phyloP scores from a whole-genome alignment of 2,888 invertebrate species.

The Peribatodes rhomboidaria region DNA sequence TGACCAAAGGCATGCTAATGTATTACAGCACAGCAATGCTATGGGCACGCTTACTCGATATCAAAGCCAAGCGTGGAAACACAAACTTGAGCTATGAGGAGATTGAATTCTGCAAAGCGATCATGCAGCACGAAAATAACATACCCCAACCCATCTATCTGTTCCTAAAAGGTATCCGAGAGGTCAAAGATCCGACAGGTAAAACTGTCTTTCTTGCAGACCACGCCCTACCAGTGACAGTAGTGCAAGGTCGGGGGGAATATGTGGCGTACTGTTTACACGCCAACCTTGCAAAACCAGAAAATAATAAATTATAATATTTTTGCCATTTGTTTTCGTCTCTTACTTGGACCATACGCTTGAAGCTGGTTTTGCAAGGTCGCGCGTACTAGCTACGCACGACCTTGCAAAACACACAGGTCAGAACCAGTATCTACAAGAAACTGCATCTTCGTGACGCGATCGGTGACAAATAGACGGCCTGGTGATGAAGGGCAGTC shows the following conservation, averaged over 20 bases:
- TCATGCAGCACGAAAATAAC: neutral
- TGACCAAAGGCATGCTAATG: constrained; percentile 8
- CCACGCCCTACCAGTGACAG: neutral
- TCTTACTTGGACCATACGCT: too few species aligned
- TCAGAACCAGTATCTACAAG: too few species aligned
- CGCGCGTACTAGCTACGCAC: too few species aligned
- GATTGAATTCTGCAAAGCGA: neutral
- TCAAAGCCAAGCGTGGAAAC: constrained; percentile 9
- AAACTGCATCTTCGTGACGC: too few species aligned
- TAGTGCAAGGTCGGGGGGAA: neutral
- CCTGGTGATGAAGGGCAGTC: too few species aligned
- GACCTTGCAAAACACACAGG: too few species aligned
- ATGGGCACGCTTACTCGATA: neutral
- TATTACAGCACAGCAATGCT: neutral
- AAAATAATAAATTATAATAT: too few species aligned
- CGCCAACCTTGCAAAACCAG: too few species aligned
- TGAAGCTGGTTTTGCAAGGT: too few species aligned
- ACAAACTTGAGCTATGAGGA: constrained; percentile 9
- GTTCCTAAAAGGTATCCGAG: constrained; percentile 3
- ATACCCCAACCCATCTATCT: neutral
- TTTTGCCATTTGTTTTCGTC: too few species aligned
- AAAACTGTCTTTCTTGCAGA: neutral
- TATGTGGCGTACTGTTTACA: too few species aligned
- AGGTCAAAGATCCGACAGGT: constrained; percentile 2
- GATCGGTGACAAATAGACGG: too few species aligned